Conservation (phyloP, 2,113 vertebrate genomes). For the Oxyura jamaicensis region DNA sequence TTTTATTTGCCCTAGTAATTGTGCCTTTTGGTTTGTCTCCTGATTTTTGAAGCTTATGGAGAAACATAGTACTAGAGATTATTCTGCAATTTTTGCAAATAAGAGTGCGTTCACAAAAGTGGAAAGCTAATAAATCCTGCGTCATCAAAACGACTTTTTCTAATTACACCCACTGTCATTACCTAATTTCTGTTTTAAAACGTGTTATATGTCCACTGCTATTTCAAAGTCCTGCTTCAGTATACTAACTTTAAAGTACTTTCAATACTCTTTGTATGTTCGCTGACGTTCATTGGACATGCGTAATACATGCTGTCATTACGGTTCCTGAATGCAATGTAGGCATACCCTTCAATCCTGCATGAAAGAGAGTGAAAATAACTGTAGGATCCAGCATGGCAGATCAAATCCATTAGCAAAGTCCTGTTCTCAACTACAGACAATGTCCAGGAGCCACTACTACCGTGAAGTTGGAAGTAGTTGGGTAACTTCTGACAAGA, state of each 20-base stretch:
- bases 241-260: background rate
- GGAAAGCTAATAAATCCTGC: background rate
- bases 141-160: background rate
- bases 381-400: background rate
- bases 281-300: background rate
- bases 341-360: background rate
- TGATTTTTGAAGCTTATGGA: background rate
- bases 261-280: background rate
- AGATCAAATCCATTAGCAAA: background rate
- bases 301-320: background rate
- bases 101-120: background rate
- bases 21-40: background rate
- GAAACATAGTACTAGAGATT: background rate
- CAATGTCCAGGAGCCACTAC: background rate
- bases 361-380: background rate
- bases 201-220: fast-evolving
- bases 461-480: background rate
- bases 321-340: background rate
- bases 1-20: background rate
- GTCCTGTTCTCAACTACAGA: background rate
- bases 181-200: background rate
- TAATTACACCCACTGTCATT: background rate
- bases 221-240: background rate
- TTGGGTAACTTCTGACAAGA: background rate
- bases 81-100: background rate